Conservation (phyloP, 1,140 invertebrate genomes). For the Drosophila ercepeae region DNA sequence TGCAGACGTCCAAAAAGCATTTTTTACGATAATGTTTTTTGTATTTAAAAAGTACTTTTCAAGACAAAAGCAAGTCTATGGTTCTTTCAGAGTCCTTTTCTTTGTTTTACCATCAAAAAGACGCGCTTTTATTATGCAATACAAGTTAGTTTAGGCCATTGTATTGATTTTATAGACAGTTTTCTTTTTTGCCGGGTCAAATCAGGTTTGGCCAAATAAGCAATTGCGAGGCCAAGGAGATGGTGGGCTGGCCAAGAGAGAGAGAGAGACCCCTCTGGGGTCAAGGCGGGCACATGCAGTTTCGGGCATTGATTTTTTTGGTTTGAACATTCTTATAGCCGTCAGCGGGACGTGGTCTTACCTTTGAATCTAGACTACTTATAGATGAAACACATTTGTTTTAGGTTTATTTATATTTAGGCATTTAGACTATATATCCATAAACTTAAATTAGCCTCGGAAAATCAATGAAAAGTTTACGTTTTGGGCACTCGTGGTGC, state of each 20-base stretch:
- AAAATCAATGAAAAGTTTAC: slow-evolving; percentile 63
- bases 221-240: background rate
- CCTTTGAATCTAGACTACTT: slow-evolving; percentile 35
- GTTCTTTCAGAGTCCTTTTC: background rate
- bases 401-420: slow-evolving; percentile 36
- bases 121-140: slow-evolving; percentile 32
- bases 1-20: slow-evolving; percentile 8
- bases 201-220: slow-evolving; percentile 30
- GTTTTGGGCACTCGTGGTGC: slow-evolving; percentile 43
- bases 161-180: slow-evolving; percentile 53
- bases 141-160: slow-evolving; percentile 36
- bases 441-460: slow-evolving; percentile 40
- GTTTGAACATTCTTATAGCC: background rate
- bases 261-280: slow-evolving; percentile 36
- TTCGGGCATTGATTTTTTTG: slow-evolving; percentile 48
- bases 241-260: background rate
- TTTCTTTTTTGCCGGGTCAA: slow-evolving; percentile 50
- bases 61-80: too few species aligned
- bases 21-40: too few species aligned
- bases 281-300: slow-evolving; percentile 47
- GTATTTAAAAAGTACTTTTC: too few species aligned
- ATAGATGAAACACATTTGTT: slow-evolving; percentile 55
- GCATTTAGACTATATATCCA: slow-evolving; percentile 23
- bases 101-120: background rate
- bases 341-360: slow-evolving; percentile 13